Evolutionary conservation across 2,888 invertebrate species (phyloP).

Genomic region (Tanypteryx hageni): DNA sequence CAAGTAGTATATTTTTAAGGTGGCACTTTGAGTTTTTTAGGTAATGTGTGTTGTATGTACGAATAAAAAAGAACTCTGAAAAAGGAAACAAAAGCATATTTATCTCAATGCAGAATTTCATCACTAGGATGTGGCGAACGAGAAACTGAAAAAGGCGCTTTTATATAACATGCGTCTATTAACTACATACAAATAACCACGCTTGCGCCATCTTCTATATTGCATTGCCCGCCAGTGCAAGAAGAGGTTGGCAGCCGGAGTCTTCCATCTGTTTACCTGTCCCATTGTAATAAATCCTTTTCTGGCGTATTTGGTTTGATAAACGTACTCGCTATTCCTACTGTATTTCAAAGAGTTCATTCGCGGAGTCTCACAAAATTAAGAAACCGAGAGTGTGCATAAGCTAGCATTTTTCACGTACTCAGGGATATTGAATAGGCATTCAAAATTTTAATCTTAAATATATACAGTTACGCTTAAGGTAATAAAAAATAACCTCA

Average conservation of each 20-base stretch:
- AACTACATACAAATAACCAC: background rate
- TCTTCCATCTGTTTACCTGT: background rate
- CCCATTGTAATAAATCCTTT: background rate
- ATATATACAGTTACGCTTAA: background rate
- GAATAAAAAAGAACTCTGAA: too few species aligned
- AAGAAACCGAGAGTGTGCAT: background rate
- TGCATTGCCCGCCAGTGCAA: background rate
- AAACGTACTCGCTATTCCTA: background rate
- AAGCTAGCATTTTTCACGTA: background rate
- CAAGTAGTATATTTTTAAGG: too few species aligned
- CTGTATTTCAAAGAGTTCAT: background rate
- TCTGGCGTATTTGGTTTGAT: constrained; percentile 34
- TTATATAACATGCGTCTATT: background rate
- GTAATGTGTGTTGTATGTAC: too few species aligned
- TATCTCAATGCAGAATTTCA: background rate
- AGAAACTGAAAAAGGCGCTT: background rate
- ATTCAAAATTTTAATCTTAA: background rate
- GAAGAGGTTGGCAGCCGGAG: background rate
- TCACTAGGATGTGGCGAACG: background rate
- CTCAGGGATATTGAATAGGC: constrained; percentile 11
- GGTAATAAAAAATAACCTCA: background rate
- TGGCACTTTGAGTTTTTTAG: too few species aligned
- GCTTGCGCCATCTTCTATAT: background rate
- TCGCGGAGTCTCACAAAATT: background rate
- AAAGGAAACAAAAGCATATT: background rate